phyloP scores from a whole-genome alignment of 2,797 vertebrate genomes.

The Decapterus maruadsi region DNA sequence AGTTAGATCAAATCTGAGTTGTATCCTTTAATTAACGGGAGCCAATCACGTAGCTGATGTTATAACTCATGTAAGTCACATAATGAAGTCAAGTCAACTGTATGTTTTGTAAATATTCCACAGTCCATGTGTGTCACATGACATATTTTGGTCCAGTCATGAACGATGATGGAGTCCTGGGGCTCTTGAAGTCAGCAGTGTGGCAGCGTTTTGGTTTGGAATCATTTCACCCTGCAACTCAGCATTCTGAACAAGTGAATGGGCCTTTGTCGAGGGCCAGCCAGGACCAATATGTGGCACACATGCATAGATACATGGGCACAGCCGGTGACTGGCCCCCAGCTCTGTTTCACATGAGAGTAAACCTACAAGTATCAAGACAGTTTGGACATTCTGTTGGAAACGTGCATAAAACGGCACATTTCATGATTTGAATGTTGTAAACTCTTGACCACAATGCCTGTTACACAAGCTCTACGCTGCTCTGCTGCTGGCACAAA shows the following conservation, averaged over 20 bases:
- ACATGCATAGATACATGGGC: not conserved
- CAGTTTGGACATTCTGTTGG: not conserved
- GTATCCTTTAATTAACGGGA: not conserved
- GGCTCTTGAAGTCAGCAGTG: too few species aligned
- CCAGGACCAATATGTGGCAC: not conserved
- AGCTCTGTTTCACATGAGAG: constrained; percentile 1
- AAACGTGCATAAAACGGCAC: not conserved
- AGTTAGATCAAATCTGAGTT: not conserved
- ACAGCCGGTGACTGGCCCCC: not conserved
- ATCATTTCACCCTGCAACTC: not conserved
- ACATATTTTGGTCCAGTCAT: too few species aligned
- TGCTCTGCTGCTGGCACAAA: not conserved
- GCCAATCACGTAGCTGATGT: not conserved
- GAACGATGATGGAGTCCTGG: too few species aligned
- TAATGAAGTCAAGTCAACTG: too few species aligned
- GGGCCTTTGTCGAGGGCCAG: not conserved
- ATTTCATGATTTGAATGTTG: not conserved
- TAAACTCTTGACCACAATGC: not conserved
- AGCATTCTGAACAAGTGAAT: constrained; percentile 7
- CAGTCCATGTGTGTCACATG: too few species aligned
- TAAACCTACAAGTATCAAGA: not conserved
- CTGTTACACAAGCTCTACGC: not conserved
- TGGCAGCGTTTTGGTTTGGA: too few species aligned
- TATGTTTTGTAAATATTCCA: too few species aligned
- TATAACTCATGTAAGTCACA: too few species aligned